Percentiles rank a stretch among this genome's conserved stretches.
Evolutionary conservation across 1,140 invertebrate genomes (phyloP).

Genomic region (Drosophila sulfurigaster): DNA sequence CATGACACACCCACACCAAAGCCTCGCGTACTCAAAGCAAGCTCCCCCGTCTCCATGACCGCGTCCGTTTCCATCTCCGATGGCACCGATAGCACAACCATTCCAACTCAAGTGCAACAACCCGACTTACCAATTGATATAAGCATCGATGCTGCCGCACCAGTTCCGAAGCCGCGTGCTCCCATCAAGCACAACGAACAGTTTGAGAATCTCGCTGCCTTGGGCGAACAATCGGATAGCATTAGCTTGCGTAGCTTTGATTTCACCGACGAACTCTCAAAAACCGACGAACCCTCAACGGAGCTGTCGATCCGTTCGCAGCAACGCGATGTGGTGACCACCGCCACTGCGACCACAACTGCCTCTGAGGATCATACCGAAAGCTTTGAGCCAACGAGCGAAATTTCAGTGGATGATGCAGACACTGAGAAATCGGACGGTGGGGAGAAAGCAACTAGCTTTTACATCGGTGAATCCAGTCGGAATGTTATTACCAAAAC

Average conservation of each 20-base stretch:
- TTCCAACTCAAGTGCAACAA: conserved; percentile 62
- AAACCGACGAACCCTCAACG: conserved; percentile 79
- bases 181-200: conserved; percentile 78
- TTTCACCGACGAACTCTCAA: conserved; percentile 77
- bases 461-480: conserved; percentile 84
- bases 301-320: conserved; percentile 76
- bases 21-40: conserved; percentile 75
- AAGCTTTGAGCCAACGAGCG: conserved; percentile 78
- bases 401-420: conserved; percentile 76
- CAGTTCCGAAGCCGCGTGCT: conserved; percentile 78
- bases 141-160: conserved; percentile 53
- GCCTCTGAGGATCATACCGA: conserved; percentile 78
- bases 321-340: conserved; percentile 66
- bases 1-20: conserved; percentile 81
- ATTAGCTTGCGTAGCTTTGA: conserved; percentile 80
- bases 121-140: conserved; percentile 61
- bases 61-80: conserved; percentile 66
- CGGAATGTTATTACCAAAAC: conserved; percentile 81
- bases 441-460: conserved; percentile 71
- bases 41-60: conserved; percentile 62
- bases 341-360: conserved; percentile 68
- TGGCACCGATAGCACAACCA: conserved; percentile 63
- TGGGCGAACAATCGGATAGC: conserved; percentile 77
- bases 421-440: conserved; percentile 75
- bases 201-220: conserved; percentile 70